Percentiles rank a stretch among this genome's conserved stretches.
Evolutionary conservation across 2,113 vertebrate genomes (phyloP).

Genomic region (Percopsis transmontana): DNA sequence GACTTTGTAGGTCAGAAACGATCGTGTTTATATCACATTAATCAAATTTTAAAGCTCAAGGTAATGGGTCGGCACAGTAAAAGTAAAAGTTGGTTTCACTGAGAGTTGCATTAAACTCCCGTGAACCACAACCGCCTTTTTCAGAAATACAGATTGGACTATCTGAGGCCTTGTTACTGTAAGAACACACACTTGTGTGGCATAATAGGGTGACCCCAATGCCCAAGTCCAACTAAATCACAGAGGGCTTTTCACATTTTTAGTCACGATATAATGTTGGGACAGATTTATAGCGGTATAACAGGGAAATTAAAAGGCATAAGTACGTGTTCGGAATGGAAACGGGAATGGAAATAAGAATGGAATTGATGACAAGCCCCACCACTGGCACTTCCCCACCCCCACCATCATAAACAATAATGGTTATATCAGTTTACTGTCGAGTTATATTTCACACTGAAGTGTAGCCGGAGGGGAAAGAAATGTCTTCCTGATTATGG

Average conservation of each 20-base stretch:
- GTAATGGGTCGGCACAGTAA: too few relatives aligned
- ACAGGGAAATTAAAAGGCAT: constrained; percentile 60
- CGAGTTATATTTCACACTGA: constrained; percentile 64
- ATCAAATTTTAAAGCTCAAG: too few relatives aligned
- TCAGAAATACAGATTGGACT: constrained; percentile 14
- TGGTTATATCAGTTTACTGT: constrained; percentile 66
- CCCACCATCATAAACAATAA: constrained; percentile 67
- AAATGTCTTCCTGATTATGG: constrained; percentile 50
- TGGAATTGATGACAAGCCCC: background rate
- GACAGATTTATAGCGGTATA: constrained; percentile 64
- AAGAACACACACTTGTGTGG: constrained; percentile 42
- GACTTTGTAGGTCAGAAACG: background rate
- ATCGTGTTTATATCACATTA: background rate
- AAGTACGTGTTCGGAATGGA: constrained; percentile 59
- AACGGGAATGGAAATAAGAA: constrained; percentile 27
- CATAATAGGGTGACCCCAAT: constrained; percentile 30
- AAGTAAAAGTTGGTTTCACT: too few relatives aligned
- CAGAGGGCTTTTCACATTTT: constrained; percentile 32
- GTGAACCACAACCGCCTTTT: too few relatives aligned
- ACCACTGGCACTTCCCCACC: constrained; percentile 23
- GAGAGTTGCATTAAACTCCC: too few relatives aligned
- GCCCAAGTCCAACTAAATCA: constrained; percentile 45
- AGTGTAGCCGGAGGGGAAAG: constrained; percentile 41
- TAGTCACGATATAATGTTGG: constrained; percentile 48
- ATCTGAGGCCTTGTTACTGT: constrained; percentile 6